Base-by-base conservation (phyloP, 2,888 invertebrate genomes). In the Leuctra nigra region DNA sequence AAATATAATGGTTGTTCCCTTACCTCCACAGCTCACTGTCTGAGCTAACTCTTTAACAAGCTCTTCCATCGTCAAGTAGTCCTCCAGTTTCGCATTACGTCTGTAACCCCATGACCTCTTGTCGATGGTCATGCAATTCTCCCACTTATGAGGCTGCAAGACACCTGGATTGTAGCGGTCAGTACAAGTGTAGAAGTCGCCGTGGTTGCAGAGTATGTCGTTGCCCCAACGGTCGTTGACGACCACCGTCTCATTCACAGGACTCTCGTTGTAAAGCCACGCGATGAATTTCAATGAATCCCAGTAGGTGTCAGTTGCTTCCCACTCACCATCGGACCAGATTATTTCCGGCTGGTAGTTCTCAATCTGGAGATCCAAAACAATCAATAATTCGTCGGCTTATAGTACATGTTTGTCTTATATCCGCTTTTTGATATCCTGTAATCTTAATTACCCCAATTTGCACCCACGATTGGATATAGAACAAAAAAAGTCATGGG, bases 271-370 rank as follows among this genome's bases (percentile, higher is more conserved):
- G 67, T 92, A 96, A 14, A 95, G 73, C 94, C 94, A 95, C 1
- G 93, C 85, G 1, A 96, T 73, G 66, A 96, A 88, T 56, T 89
- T 84, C 41, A 83, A 84, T 0, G 92, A 83, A 61, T 81, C 81
- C 91, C 92, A 96, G 66, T 95, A 95, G 1, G 76, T 75, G 60
- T 86, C 86, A 0, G 79, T 72, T 0, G 91, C 87, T 68, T 93
- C 94, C 94, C 94, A 94, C 65, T 96, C 96, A 0, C 96, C 96
- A 71, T 96, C 96, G 0, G 92, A 86, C 95, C 95, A 96, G 16
- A 96, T 70, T 0, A 96, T 76, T 33, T 91, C 88, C 1, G 79
- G 79, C 46, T 72, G 60, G 63, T 79, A 79, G 11, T 59, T 64
- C 9, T 70, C 64, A 18, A 76, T 70, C 66, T 69, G 47, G 4